Evolutionary conservation across 2,888 invertebrate genomes (phyloP), one percentile per base, ranked within the genome.

Genomic region (Barypeithes pellucidus): DNA sequence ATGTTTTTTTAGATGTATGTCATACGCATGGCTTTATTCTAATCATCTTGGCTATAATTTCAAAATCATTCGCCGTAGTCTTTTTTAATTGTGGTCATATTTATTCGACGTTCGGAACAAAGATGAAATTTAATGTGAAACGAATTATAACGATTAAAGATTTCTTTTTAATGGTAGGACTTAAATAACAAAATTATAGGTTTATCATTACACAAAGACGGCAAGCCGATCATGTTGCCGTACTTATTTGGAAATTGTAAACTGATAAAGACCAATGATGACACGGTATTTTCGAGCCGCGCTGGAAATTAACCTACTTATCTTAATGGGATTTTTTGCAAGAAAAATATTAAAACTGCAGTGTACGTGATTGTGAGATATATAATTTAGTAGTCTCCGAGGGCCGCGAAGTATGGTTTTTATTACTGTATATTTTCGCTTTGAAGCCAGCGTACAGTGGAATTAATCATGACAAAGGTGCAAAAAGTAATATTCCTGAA

Each of bases 401-500:
- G 52, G 29, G 52, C 29, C 52, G 29, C 29, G 8, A 52, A 29
- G 8, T 52, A 29, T 29, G 14, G 52, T 52, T 52, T 52, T 52
- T 52, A 22, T 36, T 11, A 33, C 16, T 11, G 11, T 60, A 18
- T 59, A 24, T 67, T 59, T 67, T 60, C 45, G 52, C 47, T 33
- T 62, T 24, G 45, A 22, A n/a, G 29, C 20, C 61, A 20, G 22
- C 45, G 18, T 39, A 11, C 20, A 0, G 20, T n/a, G 12, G 47
- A 63, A 18, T 16, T n/a, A 16, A 47, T 63, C 24, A n/a, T n/a
- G n/a, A n/a, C n/a, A n/a, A n/a, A n/a, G n/a, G n/a, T n/a, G n/a
- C n/a, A n/a, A n/a, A n/a, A n/a, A n/a, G n/a, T n/a, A n/a, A n/a
- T n/a, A n/a, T n/a, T n/a, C n/a, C n/a, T n/a, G n/a, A n/a, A n/a